Base-by-base conservation (phyloP, 2,113 vertebrate species). In the Pachyramphus minor region DNA sequence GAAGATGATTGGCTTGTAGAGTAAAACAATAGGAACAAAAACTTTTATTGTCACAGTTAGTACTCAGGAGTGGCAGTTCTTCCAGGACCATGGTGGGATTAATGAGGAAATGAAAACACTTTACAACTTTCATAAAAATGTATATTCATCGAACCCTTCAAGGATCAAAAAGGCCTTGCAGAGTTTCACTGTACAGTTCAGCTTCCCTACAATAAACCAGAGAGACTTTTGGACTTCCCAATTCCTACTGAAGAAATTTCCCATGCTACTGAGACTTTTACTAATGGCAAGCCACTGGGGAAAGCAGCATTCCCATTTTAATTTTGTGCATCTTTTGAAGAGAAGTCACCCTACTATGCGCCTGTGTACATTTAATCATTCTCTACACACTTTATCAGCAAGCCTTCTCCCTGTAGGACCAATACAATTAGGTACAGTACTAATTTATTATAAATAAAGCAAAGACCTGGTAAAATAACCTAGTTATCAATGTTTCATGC, bases 91-190 rank as follows among this genome's bases (percentile, higher is more conserved):
- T 94, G 86, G 94, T 93, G 92, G 89, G 97, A 97, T 96, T 97
- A 96, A 97, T 95, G 95, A 97, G 96, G 86, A 94, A 94, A 91
- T 96, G 95, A 96, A 97, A 98, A 97, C 66, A 98, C 94, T 97
- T 97, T 90, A 95, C 94, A 97, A 94, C 96, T 97, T 96, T 88
- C 94, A 97, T 96, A 91, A 98, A 98, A 98, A 96, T 94, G 95
- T 97, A 95, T 97, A 97, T 97, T 94, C 97, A 98, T 97, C 96
- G 96, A 98, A 98, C 94, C 90, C 93, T 97, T 97, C 94, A 96
- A 97, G 97, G 97, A 98, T 98, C 97, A 97, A 98, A 98, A 98
- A 98, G 96, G 96, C 87, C 97, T 97, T 97, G 95, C 96, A 94
- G 97, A 97, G 97, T 94, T 98, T 91, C 96, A 95, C 95, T 96